Percentiles rank a stretch among this genome's conserved stretches.
Evolutionary conservation across 2,888 invertebrate genomes (phyloP).

Genomic region (Trissoscelio sp.): DNA sequence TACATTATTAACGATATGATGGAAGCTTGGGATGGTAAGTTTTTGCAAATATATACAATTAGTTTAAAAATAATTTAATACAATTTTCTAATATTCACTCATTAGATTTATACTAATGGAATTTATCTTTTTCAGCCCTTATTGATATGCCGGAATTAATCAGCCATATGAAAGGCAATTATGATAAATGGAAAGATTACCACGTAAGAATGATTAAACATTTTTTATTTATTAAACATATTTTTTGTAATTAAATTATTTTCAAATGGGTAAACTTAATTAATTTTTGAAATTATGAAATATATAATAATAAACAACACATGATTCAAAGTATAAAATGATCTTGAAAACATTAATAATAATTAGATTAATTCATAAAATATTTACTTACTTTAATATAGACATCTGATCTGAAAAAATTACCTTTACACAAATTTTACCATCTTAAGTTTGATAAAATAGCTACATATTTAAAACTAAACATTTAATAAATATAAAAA

Average conservation of each 20-base stretch:
- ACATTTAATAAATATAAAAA: neutral
- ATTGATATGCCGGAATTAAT: slow-evolving; percentile 97
- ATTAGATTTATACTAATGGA: too few relatives aligned
- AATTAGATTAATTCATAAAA: slow-evolving; percentile 8
- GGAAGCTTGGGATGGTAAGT: slow-evolving; percentile 96
- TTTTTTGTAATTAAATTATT: neutral
- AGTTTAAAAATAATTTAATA: too few relatives aligned
- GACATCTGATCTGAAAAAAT: slow-evolving; percentile 19
- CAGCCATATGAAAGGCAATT: slow-evolving; percentile 92
- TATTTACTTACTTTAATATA: slow-evolving; percentile 35
- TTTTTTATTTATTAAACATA: neutral
- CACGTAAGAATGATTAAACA: slow-evolving; percentile 83
- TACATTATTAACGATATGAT: slow-evolving; percentile 99
- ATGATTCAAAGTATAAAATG: neutral
- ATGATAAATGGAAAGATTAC: slow-evolving; percentile 95
- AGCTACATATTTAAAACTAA: too few relatives aligned
- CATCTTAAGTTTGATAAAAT: neutral
- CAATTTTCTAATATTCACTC: too few relatives aligned
- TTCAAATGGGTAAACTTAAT: slow-evolving; percentile 16
- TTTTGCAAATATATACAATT: neutral
- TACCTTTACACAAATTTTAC: neutral
- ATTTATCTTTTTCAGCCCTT: slow-evolving; percentile 87
- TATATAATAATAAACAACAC: too few relatives aligned
- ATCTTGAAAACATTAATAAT: neutral
- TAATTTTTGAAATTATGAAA: neutral